These are phyloP conservation scores for Anhinga anhinga DNA, from an alignment of 2,113 vertebrate species.

Conservation along the genomic window DNA sequence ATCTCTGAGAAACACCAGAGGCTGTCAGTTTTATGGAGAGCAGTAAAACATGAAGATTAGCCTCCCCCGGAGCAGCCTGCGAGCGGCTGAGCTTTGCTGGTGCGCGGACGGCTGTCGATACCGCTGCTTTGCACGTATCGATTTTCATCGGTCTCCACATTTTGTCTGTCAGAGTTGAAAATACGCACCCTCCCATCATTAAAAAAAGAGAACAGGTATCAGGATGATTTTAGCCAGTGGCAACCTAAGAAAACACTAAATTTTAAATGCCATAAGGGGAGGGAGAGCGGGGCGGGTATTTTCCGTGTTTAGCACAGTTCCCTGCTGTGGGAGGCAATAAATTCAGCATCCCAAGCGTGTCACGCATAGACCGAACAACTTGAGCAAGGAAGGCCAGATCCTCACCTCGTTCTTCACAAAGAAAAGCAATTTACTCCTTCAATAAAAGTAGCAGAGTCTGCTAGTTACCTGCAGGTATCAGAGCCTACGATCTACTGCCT, in stretches of 20 bases:
- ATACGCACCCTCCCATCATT: accelerated
- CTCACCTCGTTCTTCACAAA: neutral
- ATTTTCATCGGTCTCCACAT: neutral
- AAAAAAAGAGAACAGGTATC: neutral
- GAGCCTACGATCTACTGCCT: neutral
- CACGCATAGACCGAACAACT: neutral
- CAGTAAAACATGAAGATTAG: neutral
- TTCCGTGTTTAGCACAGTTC: neutral
- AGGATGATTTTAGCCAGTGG: neutral
- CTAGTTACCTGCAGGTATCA: neutral
- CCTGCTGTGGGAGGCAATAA: neutral
- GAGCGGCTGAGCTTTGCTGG: neutral
- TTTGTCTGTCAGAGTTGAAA: neutral
- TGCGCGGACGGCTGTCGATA: accelerated
- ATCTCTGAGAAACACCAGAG: neutral
- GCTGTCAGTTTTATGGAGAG: neutral
- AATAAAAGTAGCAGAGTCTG: neutral
- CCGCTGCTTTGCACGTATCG: neutral
- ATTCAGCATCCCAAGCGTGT: neutral
- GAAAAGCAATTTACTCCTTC: slow-evolving; percentile 21
- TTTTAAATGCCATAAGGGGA: neutral
- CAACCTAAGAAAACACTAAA: neutral
- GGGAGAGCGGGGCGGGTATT: neutral
- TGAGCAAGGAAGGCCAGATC: neutral
- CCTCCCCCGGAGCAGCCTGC: neutral